Evolutionary conservation across 2,797 vertebrate genomes (phyloP).

Genomic region (Gephyroberyx darwinii): DNA sequence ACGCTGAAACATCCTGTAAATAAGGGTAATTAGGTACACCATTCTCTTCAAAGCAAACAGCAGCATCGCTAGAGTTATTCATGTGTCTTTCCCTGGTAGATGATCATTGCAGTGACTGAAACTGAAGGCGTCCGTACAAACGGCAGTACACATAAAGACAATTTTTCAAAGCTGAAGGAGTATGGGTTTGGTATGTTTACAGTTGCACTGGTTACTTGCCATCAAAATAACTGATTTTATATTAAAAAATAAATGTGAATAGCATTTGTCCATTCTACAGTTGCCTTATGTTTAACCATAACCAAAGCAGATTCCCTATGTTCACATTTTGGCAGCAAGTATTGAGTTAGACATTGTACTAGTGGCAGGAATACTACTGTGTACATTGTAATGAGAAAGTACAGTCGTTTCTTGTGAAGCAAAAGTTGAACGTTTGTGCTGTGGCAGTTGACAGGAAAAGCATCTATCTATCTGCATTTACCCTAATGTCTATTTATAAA

Average conservation of each 20-base stretch:
- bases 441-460: constrained; percentile 61
- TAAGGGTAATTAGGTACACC: constrained; percentile 77
- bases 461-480: constrained; percentile 65
- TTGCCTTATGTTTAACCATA: no score
- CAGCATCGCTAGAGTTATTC: constrained; percentile 62
- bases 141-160: constrained; percentile 33
- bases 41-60: constrained; percentile 76
- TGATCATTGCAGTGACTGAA: constrained; percentile 46
- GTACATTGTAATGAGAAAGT: not conserved
- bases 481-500: constrained; percentile 70
- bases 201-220: not conserved
- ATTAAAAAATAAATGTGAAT: no score
- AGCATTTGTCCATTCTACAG: not conserved
- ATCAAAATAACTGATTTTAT: constrained; percentile 22
- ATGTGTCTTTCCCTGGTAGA: constrained; percentile 57
- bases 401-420: constrained; percentile 11
- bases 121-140: constrained; percentile 42
- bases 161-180: constrained; percentile 38
- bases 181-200: constrained; percentile 15
- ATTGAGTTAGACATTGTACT: constrained; percentile 1
- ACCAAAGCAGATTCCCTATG: not conserved
- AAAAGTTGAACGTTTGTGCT: constrained; percentile 44
- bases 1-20: constrained; percentile 70
- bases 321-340: not conserved
- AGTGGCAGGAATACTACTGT: constrained; percentile 6